Percentiles rank a stretch among this genome's conserved stretches.
Evolutionary conservation across 2,113 vertebrate species (phyloP).

Genomic region (Epinephelus fuscoguttatus): DNA sequence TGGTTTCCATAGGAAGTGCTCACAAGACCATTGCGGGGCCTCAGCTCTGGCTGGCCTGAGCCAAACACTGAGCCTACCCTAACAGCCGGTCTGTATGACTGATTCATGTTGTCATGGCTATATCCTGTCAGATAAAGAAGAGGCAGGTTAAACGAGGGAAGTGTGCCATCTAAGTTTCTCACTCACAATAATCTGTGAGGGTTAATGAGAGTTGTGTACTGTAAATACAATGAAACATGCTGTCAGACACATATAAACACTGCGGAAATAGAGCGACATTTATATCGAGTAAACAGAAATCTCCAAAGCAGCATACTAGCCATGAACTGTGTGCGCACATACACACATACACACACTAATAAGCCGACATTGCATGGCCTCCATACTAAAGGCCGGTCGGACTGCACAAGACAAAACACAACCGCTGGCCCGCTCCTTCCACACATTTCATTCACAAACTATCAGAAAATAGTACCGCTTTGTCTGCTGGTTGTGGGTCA

Average conservation of each 20-base stretch:
- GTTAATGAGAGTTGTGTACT: not conserved
- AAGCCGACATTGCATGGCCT: constrained; percentile 75
- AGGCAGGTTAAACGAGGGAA: constrained; percentile 40
- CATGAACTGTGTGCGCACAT: constrained; percentile 13
- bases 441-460: constrained; percentile 63
- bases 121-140: constrained; percentile 77
- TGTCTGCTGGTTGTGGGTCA: constrained; percentile 54
- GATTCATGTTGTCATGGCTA: constrained; percentile 92
- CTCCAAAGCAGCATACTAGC: constrained; percentile 27
- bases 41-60: constrained; percentile 86
- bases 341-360: constrained; percentile 39
- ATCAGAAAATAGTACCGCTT: constrained; percentile 51
- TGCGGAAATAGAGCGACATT: constrained; percentile 26
- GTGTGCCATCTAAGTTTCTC: constrained; percentile 4
- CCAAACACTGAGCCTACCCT: constrained; percentile 87
- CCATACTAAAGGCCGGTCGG: constrained; percentile 74
- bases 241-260: not conserved
- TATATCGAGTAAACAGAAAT: constrained; percentile 26
- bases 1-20: constrained; percentile 86
- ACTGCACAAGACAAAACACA: constrained; percentile 64
- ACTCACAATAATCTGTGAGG: not conserved
- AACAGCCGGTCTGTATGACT: constrained; percentile 91
- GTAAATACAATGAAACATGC: constrained; percentile 2
- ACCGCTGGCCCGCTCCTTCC: constrained; percentile 24
- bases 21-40: constrained; percentile 85